A percentile compares a stretch with the other conserved stretches of the same genome.
Evolutionary conservation across 2,888 invertebrate genomes (phyloP).

Genomic region (Phania funesta): DNA sequence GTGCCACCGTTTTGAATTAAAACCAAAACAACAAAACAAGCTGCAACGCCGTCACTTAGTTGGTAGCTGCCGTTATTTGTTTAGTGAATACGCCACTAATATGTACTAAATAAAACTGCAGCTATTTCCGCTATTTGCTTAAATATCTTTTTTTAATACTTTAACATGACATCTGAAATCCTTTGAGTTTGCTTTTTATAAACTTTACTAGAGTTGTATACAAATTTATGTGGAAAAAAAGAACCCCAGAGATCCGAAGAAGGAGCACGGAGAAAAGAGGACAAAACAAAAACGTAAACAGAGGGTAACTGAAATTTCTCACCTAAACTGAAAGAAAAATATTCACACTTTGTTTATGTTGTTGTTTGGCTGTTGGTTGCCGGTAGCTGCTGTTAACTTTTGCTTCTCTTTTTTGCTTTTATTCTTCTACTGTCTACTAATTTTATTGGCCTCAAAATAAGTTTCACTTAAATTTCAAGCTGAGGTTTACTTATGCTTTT

Average conservation of each 20-base stretch:
- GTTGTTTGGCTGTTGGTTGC: not conserved
- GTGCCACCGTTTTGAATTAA: constrained; percentile 44
- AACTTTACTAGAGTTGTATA: constrained; percentile 42
- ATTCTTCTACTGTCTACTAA: constrained; percentile 26
- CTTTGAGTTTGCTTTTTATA: constrained; percentile 52
- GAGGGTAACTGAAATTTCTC: constrained; percentile 53
- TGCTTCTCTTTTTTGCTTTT: constrained; percentile 11
- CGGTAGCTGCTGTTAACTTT: constrained; percentile 20
- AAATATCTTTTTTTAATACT: constrained; percentile 56
- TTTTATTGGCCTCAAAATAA: constrained; percentile 63
- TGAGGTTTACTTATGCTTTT: constrained; percentile 63
- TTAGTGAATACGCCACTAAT: constrained; percentile 61
- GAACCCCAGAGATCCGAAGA: constrained; percentile 45
- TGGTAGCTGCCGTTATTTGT: constrained; percentile 51
- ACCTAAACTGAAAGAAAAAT: constrained; percentile 58
- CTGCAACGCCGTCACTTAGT: constrained; percentile 36
- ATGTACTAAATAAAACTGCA: constrained; percentile 60
- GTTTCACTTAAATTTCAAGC: constrained; percentile 63
- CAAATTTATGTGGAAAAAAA: constrained; percentile 23
- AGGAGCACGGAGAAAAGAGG: not conserved
- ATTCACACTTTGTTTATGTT: constrained; percentile 15
- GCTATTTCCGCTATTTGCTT: constrained; percentile 64
- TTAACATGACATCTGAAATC: constrained; percentile 64
- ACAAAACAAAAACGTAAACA: constrained; percentile 13
- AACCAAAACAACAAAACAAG: constrained; percentile 30